Conservation (phyloP, 2,113 vertebrate genomes). For the Menura novaehollandiae region DNA sequence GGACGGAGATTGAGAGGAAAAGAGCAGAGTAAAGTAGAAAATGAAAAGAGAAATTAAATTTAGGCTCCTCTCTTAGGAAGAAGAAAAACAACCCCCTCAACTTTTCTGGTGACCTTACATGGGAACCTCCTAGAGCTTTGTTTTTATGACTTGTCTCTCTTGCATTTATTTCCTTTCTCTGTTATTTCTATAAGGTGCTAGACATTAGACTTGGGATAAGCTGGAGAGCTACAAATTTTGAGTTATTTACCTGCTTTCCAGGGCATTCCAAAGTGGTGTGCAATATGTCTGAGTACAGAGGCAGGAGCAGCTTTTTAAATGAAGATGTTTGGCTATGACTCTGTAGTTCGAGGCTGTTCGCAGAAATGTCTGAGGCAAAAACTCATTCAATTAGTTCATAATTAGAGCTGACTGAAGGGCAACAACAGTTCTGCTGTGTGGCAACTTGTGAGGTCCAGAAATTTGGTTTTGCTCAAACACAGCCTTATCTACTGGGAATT, state of each 20-base stretch:
- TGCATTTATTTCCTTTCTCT: not conserved
- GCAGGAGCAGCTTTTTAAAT: not conserved
- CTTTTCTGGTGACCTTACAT: constrained; percentile 29
- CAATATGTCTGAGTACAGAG: not conserved
- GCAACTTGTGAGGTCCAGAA: constrained; percentile 55
- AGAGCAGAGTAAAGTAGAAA: constrained; percentile 2
- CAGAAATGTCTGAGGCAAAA: not conserved
- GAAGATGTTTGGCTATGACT: not conserved
- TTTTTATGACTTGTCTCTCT: not conserved
- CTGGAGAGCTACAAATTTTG: not conserved
- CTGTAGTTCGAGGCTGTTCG: not conserved
- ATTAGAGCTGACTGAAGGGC: constrained; percentile 23
- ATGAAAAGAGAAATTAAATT: constrained; percentile 37
- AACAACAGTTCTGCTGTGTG: not conserved
- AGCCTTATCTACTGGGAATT: constrained; percentile 19
- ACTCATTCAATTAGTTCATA: not conserved
- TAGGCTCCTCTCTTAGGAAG: not conserved
- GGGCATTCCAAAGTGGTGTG: not conserved
- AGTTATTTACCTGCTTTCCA: not conserved
- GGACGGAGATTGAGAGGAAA: not conserved
- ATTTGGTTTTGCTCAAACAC: not conserved
- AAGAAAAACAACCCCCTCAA: not conserved
- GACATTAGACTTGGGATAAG: not conserved
- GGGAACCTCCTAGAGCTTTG: not conserved
- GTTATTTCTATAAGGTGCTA: not conserved